Percentiles rank a stretch among this genome's conserved stretches.
These are phyloP conservation scores for Thalpophila matura DNA, from an alignment of 2,888 invertebrate genomes.

Conservation along the genomic window DNA sequence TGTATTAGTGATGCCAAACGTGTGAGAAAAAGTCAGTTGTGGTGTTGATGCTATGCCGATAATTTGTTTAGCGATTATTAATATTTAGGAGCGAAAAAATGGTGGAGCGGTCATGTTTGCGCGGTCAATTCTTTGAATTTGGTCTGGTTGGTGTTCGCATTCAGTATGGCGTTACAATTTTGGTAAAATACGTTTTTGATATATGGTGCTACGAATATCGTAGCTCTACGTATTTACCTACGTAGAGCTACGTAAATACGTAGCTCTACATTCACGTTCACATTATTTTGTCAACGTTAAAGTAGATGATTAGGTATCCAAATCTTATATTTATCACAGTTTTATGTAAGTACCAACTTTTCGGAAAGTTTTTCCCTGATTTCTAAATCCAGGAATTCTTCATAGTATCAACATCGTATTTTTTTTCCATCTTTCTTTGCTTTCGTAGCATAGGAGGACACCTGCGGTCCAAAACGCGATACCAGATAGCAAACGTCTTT, in stretches of 20 bases:
- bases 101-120: constrained; percentile 3
- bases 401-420: not conserved
- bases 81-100: constrained; percentile 41
- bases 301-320: too few relatives aligned
- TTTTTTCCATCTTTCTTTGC: not conserved
- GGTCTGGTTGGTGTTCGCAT: constrained; percentile 2
- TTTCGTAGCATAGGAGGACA: constrained; percentile 7
- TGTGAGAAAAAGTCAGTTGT: constrained; percentile 49
- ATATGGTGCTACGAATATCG: not conserved
- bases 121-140: constrained; percentile 13
- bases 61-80: constrained; percentile 55
- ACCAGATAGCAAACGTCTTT: constrained; percentile 29
- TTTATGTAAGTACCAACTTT: too few relatives aligned
- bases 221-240: not conserved
- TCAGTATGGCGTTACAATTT: not conserved
- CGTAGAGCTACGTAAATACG: too few relatives aligned
- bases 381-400: not conserved
- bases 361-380: too few relatives aligned
- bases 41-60: constrained; percentile 34
- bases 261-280: too few relatives aligned
- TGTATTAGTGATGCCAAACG: constrained; percentile 40
- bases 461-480: constrained; percentile 27
- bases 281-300: too few relatives aligned
- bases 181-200: not conserved
- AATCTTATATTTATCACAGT: too few relatives aligned